These are phyloP conservation scores for Decapterus maruadsi DNA, from an alignment of 2,797 vertebrate genomes.

Conservation along the genomic window DNA sequence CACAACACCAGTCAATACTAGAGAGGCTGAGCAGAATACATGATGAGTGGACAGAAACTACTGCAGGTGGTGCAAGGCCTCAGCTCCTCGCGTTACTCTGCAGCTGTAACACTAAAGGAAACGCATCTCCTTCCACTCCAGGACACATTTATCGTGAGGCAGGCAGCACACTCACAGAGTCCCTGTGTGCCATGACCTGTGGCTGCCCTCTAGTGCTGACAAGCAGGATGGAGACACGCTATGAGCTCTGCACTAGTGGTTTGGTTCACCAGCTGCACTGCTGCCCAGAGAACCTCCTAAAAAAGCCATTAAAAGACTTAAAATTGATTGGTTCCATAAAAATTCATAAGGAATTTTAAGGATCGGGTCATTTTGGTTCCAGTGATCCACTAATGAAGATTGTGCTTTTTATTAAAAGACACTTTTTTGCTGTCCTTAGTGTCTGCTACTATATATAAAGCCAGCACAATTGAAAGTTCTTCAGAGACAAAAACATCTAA, in stretches of 20 bases:
- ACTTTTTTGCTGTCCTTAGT: too few relatives aligned
- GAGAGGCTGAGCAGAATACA: not conserved
- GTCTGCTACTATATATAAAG: too few relatives aligned
- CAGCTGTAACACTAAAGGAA: conserved; percentile 14
- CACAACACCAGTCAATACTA: conserved; percentile 14
- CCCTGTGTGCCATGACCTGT: conserved; percentile 9
- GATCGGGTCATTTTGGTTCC: too few relatives aligned
- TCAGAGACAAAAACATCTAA: too few relatives aligned
- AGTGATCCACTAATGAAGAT: too few relatives aligned
- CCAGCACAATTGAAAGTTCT: too few relatives aligned
- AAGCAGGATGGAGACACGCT: not conserved
- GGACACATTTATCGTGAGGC: not conserved
- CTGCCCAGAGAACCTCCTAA: too few relatives aligned
- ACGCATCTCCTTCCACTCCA: conserved; percentile 4
- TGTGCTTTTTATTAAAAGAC: too few relatives aligned
- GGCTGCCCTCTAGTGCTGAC: conserved; percentile 62
- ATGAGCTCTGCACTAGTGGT: not conserved
- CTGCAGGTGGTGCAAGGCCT: not conserved
- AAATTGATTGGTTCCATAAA: too few relatives aligned
- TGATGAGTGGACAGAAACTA: conserved; percentile 19
- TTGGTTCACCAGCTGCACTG: not conserved
- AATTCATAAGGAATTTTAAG: too few relatives aligned
- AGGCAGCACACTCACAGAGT: not conserved
- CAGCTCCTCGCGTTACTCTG: conserved; percentile 9
- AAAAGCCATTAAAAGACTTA: too few relatives aligned